Conservation (phyloP, 2,888 invertebrate genomes). For the Pseudococcus jackbeardsleyi region DNA sequence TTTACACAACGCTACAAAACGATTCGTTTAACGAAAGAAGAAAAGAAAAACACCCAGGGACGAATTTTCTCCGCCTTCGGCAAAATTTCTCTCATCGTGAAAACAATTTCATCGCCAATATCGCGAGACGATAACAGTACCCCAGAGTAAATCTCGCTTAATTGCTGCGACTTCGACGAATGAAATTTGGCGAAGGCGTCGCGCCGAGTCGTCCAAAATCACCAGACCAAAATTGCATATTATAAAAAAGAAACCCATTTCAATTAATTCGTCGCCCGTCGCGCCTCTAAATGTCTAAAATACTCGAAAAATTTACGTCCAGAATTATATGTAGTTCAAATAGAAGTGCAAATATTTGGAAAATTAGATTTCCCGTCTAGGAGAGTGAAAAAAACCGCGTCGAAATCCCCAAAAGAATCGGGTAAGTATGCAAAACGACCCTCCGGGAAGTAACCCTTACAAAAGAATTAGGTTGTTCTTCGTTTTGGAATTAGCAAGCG, state of each 20-base stretch:
- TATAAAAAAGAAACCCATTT: background rate
- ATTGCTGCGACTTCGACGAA: background rate
- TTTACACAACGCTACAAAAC: background rate
- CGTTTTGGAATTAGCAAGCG: constrained; percentile 50
- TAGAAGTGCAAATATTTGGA: constrained; percentile 52
- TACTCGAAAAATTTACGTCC: constrained; percentile 16
- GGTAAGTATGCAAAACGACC: constrained; percentile 55
- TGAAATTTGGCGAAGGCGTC: background rate
- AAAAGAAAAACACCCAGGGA: background rate
- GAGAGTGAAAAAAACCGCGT: constrained; percentile 4
- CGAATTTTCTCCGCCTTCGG: background rate
- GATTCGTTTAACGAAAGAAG: background rate
- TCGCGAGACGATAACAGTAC: background rate
- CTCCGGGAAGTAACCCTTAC: constrained; percentile 51
- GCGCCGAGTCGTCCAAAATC: background rate
- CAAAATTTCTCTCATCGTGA: background rate
- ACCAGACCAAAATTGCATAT: constrained; percentile 20
- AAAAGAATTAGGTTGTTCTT: constrained; percentile 50
- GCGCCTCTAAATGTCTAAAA: background rate
- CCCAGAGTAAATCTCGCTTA: background rate
- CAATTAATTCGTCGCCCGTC: constrained; percentile 22
- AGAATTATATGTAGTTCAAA: constrained; percentile 21
- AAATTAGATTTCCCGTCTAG: constrained; percentile 55
- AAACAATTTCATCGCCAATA: constrained; percentile 8
- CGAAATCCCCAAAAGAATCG: constrained; percentile 52